Evolutionary conservation across 2,797 vertebrate species (phyloP).

Genomic region (Rhinatrema bivittatum): DNA sequence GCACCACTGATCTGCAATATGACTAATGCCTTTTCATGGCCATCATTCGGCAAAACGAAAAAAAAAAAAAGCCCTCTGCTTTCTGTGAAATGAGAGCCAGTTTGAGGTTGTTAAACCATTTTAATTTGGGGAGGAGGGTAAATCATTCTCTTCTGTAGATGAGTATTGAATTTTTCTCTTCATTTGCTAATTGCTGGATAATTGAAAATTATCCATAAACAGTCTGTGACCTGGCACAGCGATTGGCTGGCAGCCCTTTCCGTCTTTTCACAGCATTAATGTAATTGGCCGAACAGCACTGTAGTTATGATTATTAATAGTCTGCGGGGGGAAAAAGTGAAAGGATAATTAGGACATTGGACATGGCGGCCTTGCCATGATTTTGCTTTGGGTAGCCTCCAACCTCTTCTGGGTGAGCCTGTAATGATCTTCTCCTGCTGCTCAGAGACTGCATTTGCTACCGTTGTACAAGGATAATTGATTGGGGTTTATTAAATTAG

Average conservation of each 20-base stretch:
- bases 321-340: constrained; percentile 44
- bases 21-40: too few relatives aligned
- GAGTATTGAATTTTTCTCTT: constrained; percentile 33
- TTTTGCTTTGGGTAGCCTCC: constrained; percentile 52
- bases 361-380: constrained; percentile 47
- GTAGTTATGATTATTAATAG: constrained; percentile 24
- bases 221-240: constrained; percentile 26
- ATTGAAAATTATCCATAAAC: constrained; percentile 26
- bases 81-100: constrained; percentile 3
- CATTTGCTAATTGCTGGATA: constrained; percentile 35
- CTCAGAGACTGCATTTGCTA: constrained; percentile 45
- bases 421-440: constrained; percentile 53
- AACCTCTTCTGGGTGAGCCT: constrained; percentile 46
- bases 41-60: constrained; percentile 6
- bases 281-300: constrained; percentile 28
- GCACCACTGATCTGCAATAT: too few relatives aligned
- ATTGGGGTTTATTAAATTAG: constrained; percentile 53
- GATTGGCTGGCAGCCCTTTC: constrained; percentile 38
- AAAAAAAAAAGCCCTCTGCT: constrained; percentile 9
- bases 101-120: not conserved
- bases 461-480: constrained; percentile 46
- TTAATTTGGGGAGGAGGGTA: too few relatives aligned
- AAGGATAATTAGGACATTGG: constrained; percentile 49
- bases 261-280: constrained; percentile 21
- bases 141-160: too few relatives aligned